Conservation (phyloP, 2,888 invertebrate genomes). For the Drosophila maculinotata region DNA sequence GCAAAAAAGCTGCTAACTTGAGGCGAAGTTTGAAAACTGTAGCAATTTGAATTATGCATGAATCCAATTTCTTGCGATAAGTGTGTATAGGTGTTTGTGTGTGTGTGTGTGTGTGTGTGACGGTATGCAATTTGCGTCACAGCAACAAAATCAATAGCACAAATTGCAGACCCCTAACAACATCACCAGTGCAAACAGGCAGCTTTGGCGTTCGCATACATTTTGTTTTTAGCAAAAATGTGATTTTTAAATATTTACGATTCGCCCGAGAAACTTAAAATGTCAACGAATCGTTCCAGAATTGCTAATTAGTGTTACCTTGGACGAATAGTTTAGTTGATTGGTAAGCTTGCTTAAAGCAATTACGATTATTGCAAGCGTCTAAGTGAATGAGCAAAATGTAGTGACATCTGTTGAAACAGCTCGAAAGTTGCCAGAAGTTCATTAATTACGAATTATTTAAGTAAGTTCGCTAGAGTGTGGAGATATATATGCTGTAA, state of each 20-base stretch:
- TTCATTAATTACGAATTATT: no score
- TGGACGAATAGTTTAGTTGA: neutral
- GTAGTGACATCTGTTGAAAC: neutral
- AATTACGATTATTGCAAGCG: neutral
- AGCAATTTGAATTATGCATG: constrained; percentile 65
- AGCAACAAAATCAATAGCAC: constrained; percentile 69
- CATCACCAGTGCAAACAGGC: constrained; percentile 3
- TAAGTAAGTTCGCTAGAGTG: no score
- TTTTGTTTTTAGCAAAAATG: no score
- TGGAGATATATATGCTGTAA: no score
- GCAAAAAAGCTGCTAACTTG: constrained; percentile 11
- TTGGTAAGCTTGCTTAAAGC: neutral
- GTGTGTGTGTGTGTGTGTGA: constrained; percentile 23
- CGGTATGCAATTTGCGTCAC: constrained; percentile 62
- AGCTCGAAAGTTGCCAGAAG: no score
- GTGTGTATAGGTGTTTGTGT: constrained; percentile 9
- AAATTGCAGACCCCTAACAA: constrained; percentile 18
- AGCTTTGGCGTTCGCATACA: neutral
- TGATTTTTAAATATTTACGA: no score
- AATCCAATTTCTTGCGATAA: constrained; percentile 11
- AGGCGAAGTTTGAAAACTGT: constrained; percentile 44
- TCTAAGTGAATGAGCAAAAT: neutral
- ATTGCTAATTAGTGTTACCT: neutral
- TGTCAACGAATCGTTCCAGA: neutral
- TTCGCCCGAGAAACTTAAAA: no score